These are phyloP conservation scores for Bombus consobrinus DNA, from an alignment of 1,140 invertebrate species.

Conservation along the genomic window DNA sequence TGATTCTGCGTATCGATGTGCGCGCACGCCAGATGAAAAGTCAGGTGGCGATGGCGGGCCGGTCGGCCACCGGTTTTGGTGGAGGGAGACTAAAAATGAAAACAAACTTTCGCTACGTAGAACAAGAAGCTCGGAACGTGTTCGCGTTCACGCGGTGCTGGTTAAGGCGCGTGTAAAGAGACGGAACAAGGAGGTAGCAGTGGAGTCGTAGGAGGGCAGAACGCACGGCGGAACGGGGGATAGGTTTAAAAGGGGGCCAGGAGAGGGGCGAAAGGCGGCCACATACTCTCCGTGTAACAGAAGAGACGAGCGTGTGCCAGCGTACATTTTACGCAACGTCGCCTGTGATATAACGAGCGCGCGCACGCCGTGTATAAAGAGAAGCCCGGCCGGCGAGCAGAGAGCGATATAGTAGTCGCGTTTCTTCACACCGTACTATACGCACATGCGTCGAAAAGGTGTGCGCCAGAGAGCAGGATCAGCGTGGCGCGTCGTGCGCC, in stretches of 20 bases:
- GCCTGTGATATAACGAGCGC: slow-evolving; percentile 68
- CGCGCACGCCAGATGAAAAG: slow-evolving; percentile 16
- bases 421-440: background rate
- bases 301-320: slow-evolving; percentile 55
- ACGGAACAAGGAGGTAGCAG: slow-evolving; percentile 11
- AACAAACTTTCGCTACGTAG: slow-evolving; percentile 74
- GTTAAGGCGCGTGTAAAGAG: slow-evolving; percentile 51
- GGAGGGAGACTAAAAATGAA: slow-evolving; percentile 65
- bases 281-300: slow-evolving; percentile 55
- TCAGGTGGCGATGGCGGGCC: slow-evolving; percentile 7
- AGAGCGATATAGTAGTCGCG: background rate
- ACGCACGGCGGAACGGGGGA: background rate
- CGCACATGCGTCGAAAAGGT: slow-evolving; percentile 40
- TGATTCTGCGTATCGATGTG: background rate
- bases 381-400: background rate
- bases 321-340: slow-evolving; percentile 74
- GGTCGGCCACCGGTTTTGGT: background rate
- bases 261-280: slow-evolving; percentile 67
- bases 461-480: slow-evolving; percentile 18
- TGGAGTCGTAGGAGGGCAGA: background rate
- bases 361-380: slow-evolving; percentile 1
- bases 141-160: slow-evolving; percentile 36
- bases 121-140: slow-evolving; percentile 62
- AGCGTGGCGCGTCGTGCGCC: slow-evolving; percentile 32
- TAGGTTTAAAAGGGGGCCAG: slow-evolving; percentile 60